Conservation (phyloP, 2,797 vertebrate species). For the Myripristis murdjan region DNA sequence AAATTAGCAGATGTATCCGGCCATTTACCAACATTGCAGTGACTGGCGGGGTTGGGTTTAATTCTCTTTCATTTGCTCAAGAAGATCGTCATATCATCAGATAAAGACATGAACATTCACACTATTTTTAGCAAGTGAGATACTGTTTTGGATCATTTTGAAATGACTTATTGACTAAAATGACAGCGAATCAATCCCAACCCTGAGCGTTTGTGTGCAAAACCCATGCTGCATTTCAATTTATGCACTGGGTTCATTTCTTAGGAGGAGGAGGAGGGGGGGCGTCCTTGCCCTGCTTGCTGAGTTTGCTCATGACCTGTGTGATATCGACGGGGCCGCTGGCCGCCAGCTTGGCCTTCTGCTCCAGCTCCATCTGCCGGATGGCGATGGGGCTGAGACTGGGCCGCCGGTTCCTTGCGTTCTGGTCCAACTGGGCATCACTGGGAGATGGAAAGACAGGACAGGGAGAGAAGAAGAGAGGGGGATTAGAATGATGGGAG, state of each 20-base stretch:
- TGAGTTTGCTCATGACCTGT: constrained; percentile 99
- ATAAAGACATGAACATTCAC: neutral
- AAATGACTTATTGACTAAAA: neutral
- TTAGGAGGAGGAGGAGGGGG: constrained; percentile 32
- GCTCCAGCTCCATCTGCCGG: constrained; percentile 92
- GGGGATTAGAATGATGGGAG: neutral
- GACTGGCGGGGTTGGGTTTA: neutral
- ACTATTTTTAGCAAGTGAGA: neutral
- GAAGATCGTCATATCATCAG: too few relatives aligned
- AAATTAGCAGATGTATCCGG: neutral
- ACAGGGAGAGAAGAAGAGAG: neutral
- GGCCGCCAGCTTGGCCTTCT: constrained; percentile 91
- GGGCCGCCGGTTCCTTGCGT: constrained; percentile 89
- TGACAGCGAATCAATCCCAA: neutral
- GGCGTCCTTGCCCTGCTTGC: constrained; percentile 81
- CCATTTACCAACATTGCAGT: neutral
- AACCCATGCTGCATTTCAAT: neutral
- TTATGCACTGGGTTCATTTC: constrained; percentile 31
- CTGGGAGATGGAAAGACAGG: constrained; percentile 70
- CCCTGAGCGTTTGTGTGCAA: neutral
- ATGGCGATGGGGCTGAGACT: constrained; percentile 94
- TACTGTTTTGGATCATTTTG: neutral
- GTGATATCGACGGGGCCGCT: constrained; percentile 94
- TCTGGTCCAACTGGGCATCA: constrained; percentile 88
- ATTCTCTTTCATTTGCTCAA: too few relatives aligned